A percentile compares a stretch with the other conserved stretches of the same genome.
These are phyloP conservation scores for Dinocampus coccinellae DNA, from an alignment of 2,888 invertebrate species.

Conservation along the genomic window DNA sequence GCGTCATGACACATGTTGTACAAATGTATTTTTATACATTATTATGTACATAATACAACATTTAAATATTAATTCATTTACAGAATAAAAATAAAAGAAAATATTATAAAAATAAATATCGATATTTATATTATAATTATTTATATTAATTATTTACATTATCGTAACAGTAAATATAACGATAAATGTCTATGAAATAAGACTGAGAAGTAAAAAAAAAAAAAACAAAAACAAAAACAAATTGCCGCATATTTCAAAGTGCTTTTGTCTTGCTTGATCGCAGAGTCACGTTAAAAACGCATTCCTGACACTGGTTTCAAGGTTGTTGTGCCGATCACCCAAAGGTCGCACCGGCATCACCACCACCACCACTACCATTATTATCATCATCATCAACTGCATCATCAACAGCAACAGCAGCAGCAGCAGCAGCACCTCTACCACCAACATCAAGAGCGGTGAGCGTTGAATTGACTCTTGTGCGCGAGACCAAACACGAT, in stretches of 20 bases:
- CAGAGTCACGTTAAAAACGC: constrained; percentile 53
- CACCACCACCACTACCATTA: constrained; percentile 12
- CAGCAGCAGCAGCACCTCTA: not conserved
- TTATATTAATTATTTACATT: too few species aligned
- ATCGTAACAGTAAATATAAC: not conserved
- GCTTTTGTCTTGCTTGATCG: constrained; percentile 17
- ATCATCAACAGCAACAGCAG: not conserved
- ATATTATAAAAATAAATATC: not conserved
- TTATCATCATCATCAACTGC: not conserved
- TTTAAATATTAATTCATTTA: not conserved
- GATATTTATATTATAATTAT: too few species aligned
- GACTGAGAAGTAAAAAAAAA: not conserved
- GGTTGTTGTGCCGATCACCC: constrained; percentile 60
- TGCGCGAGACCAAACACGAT: not conserved
- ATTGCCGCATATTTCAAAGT: not conserved
- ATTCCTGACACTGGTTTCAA: constrained; percentile 60
- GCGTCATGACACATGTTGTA: not conserved
- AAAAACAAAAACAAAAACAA: too few species aligned
- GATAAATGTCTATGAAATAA: not conserved
- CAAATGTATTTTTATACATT: not conserved
- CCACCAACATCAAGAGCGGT: not conserved
- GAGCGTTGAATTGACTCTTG: constrained; percentile 12
- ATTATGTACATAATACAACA: not conserved
- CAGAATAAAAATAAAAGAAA: not conserved
- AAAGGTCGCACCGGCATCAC: constrained; percentile 50